Conservation (phyloP, 2,888 invertebrate species). For the Andricus curvator region DNA sequence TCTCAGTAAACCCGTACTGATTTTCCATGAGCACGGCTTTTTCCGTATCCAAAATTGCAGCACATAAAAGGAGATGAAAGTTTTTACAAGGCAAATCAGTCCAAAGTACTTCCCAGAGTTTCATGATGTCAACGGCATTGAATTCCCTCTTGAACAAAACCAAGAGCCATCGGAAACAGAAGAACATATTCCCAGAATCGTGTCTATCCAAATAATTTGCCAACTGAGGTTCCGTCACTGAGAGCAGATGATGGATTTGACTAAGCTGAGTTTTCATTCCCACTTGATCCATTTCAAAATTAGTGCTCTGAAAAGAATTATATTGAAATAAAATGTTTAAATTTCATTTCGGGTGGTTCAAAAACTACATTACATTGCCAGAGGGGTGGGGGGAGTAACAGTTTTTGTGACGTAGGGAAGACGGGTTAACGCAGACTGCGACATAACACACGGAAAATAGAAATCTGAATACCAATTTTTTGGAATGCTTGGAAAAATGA, state of each 20-base stretch:
- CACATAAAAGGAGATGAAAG: conserved; percentile 95
- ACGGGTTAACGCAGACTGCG: too few relatives aligned
- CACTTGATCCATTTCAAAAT: conserved; percentile 98
- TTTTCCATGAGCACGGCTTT: conserved; percentile 93
- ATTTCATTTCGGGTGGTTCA: too few relatives aligned
- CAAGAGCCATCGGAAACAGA: conserved; percentile 98
- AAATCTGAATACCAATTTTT: too few relatives aligned
- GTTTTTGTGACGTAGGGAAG: too few relatives aligned
- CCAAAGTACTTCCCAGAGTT: conserved; percentile 98
- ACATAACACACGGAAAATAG: too few relatives aligned
- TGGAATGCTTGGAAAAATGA: too few relatives aligned
- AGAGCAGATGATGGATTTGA: conserved; percentile 89
- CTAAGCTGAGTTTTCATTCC: conserved; percentile 96
- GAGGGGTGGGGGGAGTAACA: too few relatives aligned
- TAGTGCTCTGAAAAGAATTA: conserved; percentile 83
- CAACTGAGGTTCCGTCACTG: conserved; percentile 90
- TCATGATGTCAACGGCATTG: conserved; percentile 90
- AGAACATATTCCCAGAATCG: conserved; percentile 98
- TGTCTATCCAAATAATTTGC: conserved; percentile 91
- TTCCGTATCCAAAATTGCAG: conserved; percentile 95
- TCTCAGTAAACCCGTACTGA: conserved; percentile 97
- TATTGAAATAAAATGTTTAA: too few relatives aligned
- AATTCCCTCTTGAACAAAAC: conserved; percentile 98
- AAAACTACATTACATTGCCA: too few relatives aligned
- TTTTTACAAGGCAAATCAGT: conserved; percentile 96